Conservation (phyloP, 1,140 invertebrate species). For the Trinorchestia longiramus region DNA sequence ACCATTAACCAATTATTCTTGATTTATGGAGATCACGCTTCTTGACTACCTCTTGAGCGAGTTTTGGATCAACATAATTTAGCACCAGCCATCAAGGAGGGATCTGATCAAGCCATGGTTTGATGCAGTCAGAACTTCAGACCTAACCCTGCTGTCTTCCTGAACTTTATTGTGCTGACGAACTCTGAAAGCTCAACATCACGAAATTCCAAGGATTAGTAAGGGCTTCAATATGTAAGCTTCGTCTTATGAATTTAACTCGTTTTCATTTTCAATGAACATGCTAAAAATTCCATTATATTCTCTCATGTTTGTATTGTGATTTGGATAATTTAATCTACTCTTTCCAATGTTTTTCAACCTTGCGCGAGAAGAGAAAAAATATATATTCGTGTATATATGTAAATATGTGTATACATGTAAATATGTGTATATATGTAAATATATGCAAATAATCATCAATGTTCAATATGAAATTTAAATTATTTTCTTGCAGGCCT, state of each 20-base stretch:
- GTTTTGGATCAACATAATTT: neutral
- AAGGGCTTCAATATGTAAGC: neutral
- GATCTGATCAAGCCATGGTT: neutral
- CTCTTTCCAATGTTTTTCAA: too few species aligned
- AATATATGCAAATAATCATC: too few species aligned
- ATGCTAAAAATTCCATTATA: too few species aligned
- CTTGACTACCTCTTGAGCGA: conserved; percentile 26
- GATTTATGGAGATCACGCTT: conserved; percentile 52
- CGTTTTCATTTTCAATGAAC: neutral
- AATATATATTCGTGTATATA: too few species aligned
- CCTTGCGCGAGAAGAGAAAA: too few species aligned
- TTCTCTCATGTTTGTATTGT: too few species aligned
- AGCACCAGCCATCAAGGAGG: neutral
- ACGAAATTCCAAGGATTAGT: neutral
- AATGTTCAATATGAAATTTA: too few species aligned
- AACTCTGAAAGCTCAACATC: neutral
- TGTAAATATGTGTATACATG: too few species aligned
- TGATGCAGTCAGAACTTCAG: neutral
- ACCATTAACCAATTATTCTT: conserved; percentile 50
- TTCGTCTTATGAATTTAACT: neutral
- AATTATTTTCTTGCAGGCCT: too few species aligned
- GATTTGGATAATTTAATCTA: too few species aligned
- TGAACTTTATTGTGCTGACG: neutral
- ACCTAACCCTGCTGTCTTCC: neutral
- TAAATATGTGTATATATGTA: too few species aligned